These are phyloP conservation scores for Gymnodraco acuticeps DNA, from an alignment of 2,797 vertebrate species.

Conservation along the genomic window DNA sequence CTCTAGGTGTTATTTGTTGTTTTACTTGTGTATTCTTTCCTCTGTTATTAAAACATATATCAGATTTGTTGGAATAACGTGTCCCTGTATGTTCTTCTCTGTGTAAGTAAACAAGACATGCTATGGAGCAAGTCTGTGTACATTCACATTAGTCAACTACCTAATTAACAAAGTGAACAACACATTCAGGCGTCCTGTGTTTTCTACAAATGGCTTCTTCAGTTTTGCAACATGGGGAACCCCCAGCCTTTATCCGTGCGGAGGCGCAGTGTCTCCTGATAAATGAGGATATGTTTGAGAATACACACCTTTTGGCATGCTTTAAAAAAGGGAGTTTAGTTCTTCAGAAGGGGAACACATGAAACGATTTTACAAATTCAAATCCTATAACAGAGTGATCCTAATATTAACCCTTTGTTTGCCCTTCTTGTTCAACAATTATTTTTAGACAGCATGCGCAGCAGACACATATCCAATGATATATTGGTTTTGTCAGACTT, in stretches of 20 bases:
- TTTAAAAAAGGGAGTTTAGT: conserved; percentile 20
- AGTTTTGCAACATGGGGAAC: conserved; percentile 50
- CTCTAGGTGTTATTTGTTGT: neutral
- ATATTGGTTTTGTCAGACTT: neutral
- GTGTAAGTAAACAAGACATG: neutral
- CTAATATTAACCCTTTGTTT: neutral
- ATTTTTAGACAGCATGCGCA: neutral
- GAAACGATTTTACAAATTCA: conserved; percentile 10
- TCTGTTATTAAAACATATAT: too few species aligned
- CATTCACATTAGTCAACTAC: neutral
- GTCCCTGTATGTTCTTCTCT: neutral
- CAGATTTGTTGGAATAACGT: neutral
- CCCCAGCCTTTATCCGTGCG: conserved; percentile 41
- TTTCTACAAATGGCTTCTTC: conserved; percentile 27
- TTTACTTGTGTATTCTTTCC: neutral
- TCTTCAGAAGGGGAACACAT: conserved; percentile 9
- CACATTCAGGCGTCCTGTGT: conserved; percentile 26
- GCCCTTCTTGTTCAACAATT: neutral
- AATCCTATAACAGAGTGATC: neutral
- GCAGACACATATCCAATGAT: neutral
- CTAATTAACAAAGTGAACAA: conserved; percentile 38
- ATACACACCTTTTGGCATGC: conserved; percentile 46
- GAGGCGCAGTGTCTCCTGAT: conserved; percentile 37
- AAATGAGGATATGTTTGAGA: conserved; percentile 27
- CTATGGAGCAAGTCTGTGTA: neutral